Conservation (phyloP, 2,113 vertebrate species). For the Hyperopisus bebe region DNA sequence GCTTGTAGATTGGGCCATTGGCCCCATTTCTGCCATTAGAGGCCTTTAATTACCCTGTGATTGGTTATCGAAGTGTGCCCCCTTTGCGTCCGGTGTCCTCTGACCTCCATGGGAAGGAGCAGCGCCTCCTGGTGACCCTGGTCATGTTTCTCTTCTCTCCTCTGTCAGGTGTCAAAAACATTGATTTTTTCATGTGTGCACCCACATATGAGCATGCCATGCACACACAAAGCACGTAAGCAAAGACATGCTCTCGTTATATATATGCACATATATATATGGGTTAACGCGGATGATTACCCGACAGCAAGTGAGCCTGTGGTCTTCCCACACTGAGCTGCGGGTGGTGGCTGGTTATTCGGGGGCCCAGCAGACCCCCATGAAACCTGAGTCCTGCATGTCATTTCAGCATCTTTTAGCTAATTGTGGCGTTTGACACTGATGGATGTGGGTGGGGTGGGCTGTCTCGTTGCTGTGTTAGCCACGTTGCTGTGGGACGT, state of each 20-base stretch:
- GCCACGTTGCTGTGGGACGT: neutral
- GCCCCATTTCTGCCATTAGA: conserved; percentile 52
- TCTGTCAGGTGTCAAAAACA: neutral
- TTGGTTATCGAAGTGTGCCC: conserved; percentile 51
- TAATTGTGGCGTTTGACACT: neutral
- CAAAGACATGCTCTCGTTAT: neutral
- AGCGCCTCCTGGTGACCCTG: conserved; percentile 41
- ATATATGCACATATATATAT: neutral
- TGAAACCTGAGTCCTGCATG: neutral
- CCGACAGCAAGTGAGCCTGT: neutral
- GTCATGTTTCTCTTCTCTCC: conserved; percentile 28
- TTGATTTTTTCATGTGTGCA: neutral
- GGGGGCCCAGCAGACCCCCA: neutral
- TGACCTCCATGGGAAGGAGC: conserved; percentile 46
- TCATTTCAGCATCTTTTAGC: neutral
- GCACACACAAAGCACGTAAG: neutral
- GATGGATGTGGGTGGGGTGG: neutral
- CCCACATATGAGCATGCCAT: neutral
- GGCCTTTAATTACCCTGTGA: conserved; percentile 62
- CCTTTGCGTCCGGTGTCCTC: conserved; percentile 45
- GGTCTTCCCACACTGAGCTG: neutral
- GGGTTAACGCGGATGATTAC: no score
- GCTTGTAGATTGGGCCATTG: neutral
- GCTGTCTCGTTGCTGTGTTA: neutral
- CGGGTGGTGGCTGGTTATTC: neutral